Evolutionary conservation across 2,797 vertebrate genomes (phyloP).

Genomic region (Prunella strophiata): DNA sequence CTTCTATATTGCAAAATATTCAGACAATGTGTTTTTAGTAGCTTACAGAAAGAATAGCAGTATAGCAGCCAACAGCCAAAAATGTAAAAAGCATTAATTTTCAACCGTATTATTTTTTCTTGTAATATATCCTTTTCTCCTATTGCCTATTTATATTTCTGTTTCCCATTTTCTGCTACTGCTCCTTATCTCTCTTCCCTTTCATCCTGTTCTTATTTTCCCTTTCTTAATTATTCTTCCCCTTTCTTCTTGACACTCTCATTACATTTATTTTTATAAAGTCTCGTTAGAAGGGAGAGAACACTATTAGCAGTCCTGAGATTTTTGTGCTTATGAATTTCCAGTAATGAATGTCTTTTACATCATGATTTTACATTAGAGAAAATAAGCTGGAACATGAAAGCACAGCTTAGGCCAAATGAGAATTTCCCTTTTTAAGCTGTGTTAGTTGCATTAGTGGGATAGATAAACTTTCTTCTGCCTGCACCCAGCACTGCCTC

Average conservation of each 20-base stretch:
- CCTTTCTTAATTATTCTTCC: not conserved
- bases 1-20: not conserved
- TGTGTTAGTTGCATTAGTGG: not conserved
- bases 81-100: not conserved
- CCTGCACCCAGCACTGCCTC: not conserved
- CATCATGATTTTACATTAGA: constrained; percentile 6
- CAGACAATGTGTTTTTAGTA: not conserved
- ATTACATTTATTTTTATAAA: constrained; percentile 37
- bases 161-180: not conserved
- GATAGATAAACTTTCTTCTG: not conserved
- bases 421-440: not conserved
- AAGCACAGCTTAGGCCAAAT: not conserved
- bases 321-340: not conserved
- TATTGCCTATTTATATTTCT: not conserved
- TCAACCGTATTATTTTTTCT: not conserved
- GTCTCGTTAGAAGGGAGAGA: not conserved
- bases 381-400: constrained; percentile 16
- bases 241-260: constrained; percentile 9
- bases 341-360: not conserved
- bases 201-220: not conserved
- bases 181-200: not conserved
- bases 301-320: not conserved
- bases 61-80: not conserved
- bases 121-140: not conserved
- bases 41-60: not conserved